These are phyloP conservation scores for Patella caerulea DNA, from an alignment of 2,888 invertebrate species.

Conservation along the genomic window DNA sequence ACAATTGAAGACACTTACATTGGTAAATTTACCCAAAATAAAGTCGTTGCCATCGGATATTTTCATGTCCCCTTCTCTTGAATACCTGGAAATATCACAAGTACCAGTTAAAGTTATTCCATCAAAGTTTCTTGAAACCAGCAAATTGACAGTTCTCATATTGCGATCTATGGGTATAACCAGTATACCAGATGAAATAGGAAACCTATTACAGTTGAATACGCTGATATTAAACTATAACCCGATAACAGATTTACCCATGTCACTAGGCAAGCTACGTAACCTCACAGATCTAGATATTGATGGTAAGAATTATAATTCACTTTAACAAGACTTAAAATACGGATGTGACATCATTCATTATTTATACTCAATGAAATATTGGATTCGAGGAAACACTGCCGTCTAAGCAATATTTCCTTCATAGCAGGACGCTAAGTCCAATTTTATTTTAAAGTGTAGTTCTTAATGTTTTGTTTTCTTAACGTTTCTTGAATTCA, in stretches of 20 bases:
- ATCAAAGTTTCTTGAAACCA: constrained; percentile 39
- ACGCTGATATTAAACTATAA: constrained; percentile 57
- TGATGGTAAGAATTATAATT: constrained; percentile 43
- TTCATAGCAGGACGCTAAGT: no score
- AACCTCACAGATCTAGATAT: constrained; percentile 51
- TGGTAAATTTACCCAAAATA: constrained; percentile 42
- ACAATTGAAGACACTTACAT: constrained; percentile 44
- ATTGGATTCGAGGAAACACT: no score
- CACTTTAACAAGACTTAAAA: no score
- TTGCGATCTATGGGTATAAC: constrained; percentile 53
- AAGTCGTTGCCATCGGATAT: constrained; percentile 48
- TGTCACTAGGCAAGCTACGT: constrained; percentile 47
- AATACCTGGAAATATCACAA: constrained; percentile 34
- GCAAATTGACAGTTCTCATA: constrained; percentile 46
- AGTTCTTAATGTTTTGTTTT: no score
- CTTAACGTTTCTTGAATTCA: no score
- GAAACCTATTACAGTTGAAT: constrained; percentile 45
- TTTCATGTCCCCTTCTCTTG: constrained; percentile 37
- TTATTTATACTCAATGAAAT: no score
- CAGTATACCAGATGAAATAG: constrained; percentile 51
- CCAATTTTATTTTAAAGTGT: no score
- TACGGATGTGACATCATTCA: no score
- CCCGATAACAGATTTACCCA: constrained; percentile 56
- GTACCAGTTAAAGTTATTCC: constrained; percentile 49
- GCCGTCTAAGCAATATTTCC: no score